Evolutionary conservation across 2,888 invertebrate species (phyloP), one percentile per base, ranked within the genome.

Genomic region (Pristionchus fissidentatus): DNA sequence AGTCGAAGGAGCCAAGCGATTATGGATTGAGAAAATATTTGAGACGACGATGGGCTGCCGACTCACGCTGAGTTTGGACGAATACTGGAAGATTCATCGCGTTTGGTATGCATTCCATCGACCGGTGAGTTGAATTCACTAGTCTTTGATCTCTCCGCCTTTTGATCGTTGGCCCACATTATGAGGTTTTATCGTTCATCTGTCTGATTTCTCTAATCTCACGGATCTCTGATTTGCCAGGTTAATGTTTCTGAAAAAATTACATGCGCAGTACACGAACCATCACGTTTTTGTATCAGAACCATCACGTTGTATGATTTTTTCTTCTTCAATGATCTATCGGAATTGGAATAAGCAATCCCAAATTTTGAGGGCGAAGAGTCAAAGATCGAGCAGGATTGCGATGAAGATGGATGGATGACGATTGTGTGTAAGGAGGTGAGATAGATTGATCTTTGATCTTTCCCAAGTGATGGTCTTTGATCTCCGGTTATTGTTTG

Each of bases 51-150:
- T 43, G 10, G 70, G 70, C 0, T 70, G 70, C 41, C 70, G 70
- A 26, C 43, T 70, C 19, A 70, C 70, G 43, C 70, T 70, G 26
- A 70, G 38, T 41, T 70, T 43, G 26, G 70, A 70, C 32, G 70
- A 70, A 41, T 70, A 70, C 43, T 41, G 38, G 26, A 41, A 26
- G 41, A n/a, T 70, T 15, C 70, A 41, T n/a, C 38, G 38, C 41
- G 19, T 41, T 41, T 70, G 43, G 41, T 70, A 70, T 41, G 70
- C 38, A 22, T 70, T 43, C 70, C 70, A 70, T 41, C 70, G 70
- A 29, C 3, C 3, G 70, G 70, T 70, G 22, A n/a, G 55, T 55
- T 55, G 46, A 46, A 15, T 46, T 10, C 46, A 15, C 8, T 46
- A 46, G 46, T 15, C 15, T 46, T 15, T 46, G 46, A 15, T 46